Evolutionary conservation across 2,888 invertebrate species (phyloP).

Genomic region (Dromius quadrimaculatus): DNA sequence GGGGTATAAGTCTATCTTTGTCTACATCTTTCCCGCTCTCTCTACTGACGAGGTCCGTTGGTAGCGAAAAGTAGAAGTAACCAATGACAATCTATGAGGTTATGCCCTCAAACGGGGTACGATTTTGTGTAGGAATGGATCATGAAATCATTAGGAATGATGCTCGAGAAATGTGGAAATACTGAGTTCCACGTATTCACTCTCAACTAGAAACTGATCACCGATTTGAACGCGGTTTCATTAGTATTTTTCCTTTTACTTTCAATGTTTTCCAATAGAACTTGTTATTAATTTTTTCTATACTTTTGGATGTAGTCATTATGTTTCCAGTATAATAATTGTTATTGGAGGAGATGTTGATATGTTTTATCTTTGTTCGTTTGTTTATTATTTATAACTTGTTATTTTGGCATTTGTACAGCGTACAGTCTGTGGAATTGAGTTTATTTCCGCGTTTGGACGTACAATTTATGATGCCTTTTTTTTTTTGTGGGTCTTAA

Average conservation of each 20-base stretch:
- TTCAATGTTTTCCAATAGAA: not conserved
- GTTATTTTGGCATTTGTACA: conserved; percentile 49
- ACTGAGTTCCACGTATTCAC: conserved; percentile 3
- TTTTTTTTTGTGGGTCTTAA: not conserved
- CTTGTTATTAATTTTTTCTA: not conserved
- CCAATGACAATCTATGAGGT: conserved; percentile 48
- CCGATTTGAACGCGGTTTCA: not conserved
- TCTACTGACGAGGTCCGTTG: conserved; percentile 24
- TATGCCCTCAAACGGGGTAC: conserved; percentile 52
- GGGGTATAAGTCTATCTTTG: conserved; percentile 32
- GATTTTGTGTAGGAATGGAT: conserved; percentile 47
- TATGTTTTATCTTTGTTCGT: conserved; percentile 3
- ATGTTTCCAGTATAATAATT: not conserved
- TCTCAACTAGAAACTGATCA: not conserved
- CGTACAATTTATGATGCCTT: conserved; percentile 29
- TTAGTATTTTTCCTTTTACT: not conserved
- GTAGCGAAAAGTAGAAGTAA: conserved; percentile 47
- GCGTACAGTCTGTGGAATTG: not conserved
- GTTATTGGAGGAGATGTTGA: not conserved
- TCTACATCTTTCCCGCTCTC: conserved; percentile 36
- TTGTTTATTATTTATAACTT: conserved; percentile 47
- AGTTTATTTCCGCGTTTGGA: conserved; percentile 39
- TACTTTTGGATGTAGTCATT: not conserved
- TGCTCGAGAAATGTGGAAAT: conserved; percentile 43
- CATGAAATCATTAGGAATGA: conserved; percentile 44